phyloP scores from a whole-genome alignment of 2,797 vertebrate genomes.

The Tarsius wallacei region DNA sequence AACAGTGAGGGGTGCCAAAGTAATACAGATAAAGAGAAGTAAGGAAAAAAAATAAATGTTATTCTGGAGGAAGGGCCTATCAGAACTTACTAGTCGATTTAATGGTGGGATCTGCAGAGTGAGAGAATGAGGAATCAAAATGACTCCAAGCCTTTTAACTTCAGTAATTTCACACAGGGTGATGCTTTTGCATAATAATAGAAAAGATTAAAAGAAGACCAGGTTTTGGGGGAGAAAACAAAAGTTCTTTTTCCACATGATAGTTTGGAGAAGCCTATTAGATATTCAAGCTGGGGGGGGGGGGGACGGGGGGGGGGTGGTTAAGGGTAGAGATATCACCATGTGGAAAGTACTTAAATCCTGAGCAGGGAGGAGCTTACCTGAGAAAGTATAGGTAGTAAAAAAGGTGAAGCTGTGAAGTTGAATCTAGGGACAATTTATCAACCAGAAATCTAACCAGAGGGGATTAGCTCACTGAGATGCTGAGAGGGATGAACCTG shows the following conservation, averaged over 20 bases:
- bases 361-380: background rate
- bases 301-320: too few relatives aligned
- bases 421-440: background rate
- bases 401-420: background rate
- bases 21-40: background rate
- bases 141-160: background rate
- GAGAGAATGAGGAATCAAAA: background rate
- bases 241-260: background rate
- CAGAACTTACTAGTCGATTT: background rate
- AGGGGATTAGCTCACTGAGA: background rate
- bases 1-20: background rate
- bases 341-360: background rate
- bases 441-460: background rate
- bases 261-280: background rate
- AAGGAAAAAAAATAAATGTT: background rate
- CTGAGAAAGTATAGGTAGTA: background rate
- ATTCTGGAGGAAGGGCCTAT: background rate
- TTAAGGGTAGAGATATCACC: background rate
- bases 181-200: background rate
- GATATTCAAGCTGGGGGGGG: background rate
- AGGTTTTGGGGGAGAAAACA: background rate
- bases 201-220: background rate
- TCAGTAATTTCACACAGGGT: background rate
- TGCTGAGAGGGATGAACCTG: background rate
- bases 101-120: background rate